Percentiles rank a stretch among this genome's conserved stretches.
These are phyloP conservation scores for Hemicentrotus pulcherrimus DNA, from an alignment of 35 echinoderm and acorn worm species.

Conservation along the genomic window DNA sequence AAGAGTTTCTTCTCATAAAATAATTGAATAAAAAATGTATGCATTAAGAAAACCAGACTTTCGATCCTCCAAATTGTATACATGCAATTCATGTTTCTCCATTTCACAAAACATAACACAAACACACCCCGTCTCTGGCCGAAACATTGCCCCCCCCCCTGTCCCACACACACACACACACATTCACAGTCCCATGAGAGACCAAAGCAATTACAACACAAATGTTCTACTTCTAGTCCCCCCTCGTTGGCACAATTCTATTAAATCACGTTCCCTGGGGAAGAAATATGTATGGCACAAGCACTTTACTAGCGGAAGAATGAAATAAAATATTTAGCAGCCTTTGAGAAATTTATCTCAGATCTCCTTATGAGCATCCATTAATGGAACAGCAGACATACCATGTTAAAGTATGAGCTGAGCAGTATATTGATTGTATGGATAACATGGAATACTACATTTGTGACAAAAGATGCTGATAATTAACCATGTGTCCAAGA, in stretches of 20 bases:
- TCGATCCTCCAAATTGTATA: no score
- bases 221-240: not conserved
- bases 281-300: not conserved
- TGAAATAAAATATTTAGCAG: not conserved
- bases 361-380: not conserved
- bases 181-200: not conserved
- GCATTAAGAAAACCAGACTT: no score
- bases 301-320: not conserved
- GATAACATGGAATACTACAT: not conserved
- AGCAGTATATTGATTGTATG: not conserved
- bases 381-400: not conserved
- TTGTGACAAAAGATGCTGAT: not conserved
- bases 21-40: no score
- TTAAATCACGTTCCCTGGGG: not conserved
- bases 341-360: not conserved
- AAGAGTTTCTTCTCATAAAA: no score
- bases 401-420: no score
- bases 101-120: not conserved
- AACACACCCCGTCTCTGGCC: not conserved
- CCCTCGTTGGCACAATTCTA: not conserved
- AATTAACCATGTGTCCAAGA: no score
- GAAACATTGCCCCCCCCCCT: not conserved
- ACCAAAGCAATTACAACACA: not conserved
- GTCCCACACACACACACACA: not conserved
- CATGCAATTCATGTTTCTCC: no score